These are phyloP conservation scores for Pterostichus niger DNA, from an alignment of 2,888 invertebrate genomes.

Conservation along the genomic window DNA sequence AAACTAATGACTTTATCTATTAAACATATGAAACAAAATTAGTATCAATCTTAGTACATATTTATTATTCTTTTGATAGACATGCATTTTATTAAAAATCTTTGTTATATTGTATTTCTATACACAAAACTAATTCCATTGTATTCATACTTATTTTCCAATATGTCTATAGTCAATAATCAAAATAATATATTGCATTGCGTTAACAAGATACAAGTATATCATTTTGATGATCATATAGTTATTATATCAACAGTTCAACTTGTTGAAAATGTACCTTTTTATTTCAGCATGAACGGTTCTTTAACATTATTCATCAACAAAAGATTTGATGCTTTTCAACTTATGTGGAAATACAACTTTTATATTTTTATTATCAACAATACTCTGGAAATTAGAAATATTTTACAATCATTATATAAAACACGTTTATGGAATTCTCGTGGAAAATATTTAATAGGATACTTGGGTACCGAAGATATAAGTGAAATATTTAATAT, in stretches of 20 bases:
- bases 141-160: background rate
- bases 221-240: constrained; percentile 3
- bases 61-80: no score
- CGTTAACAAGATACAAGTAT: background rate
- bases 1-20: no score
- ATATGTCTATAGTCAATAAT: background rate
- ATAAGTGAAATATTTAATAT: background rate
- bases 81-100: no score
- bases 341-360: background rate
- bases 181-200: background rate
- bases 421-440: constrained; percentile 29
- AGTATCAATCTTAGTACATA: no score
- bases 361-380: constrained; percentile 16
- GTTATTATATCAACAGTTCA: background rate
- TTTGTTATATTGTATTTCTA: no score
- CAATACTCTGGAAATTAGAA: background rate
- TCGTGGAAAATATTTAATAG: constrained; percentile 35
- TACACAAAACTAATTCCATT: no score
- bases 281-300: background rate
- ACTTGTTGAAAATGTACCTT: no score
- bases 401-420: background rate
- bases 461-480: constrained; percentile 2
- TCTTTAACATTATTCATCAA: no score
- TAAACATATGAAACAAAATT: no score
- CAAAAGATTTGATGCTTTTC: background rate